Conservation (phyloP, 2,888 invertebrate genomes). For the Noctua janthina region DNA sequence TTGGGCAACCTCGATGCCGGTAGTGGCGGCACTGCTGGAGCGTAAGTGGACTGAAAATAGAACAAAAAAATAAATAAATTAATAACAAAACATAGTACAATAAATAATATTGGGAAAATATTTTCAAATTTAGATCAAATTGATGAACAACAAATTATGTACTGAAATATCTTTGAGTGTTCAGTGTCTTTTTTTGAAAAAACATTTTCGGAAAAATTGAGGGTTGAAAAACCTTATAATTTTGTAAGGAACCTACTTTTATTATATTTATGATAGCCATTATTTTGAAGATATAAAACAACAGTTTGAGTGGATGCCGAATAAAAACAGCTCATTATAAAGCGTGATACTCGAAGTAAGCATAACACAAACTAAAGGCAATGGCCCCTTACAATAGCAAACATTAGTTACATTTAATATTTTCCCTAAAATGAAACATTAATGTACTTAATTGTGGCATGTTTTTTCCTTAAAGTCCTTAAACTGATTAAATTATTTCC, state of each 20-base stretch:
- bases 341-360: conserved; percentile 2
- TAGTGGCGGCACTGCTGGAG: conserved; percentile 77
- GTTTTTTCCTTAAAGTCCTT: conserved; percentile 28
- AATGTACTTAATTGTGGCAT: background rate
- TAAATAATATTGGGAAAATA: background rate
- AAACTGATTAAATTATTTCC: background rate
- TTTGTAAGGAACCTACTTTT: conserved; percentile 16
- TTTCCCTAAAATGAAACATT: conserved; percentile 29
- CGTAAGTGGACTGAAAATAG: conserved; percentile 69
- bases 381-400: background rate
- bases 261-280: conserved; percentile 8
- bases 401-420: background rate
- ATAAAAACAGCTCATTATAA: conserved; percentile 39
- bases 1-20: conserved; percentile 89
- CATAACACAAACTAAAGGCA: conserved; percentile 4
- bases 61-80: background rate
- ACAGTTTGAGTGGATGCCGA: conserved; percentile 29
- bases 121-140: background rate
- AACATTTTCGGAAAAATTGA: background rate
- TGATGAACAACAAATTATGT: background rate
- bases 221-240: background rate
- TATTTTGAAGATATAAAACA: conserved; percentile 17
- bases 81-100: background rate
- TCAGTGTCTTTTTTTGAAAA: background rate
- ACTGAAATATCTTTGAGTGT: background rate